Evolutionary conservation across 92 coral and sea anemone species (phyloP), one percentile per base, ranked within the genome.

Genomic region (Phymanthus crucifer): DNA sequence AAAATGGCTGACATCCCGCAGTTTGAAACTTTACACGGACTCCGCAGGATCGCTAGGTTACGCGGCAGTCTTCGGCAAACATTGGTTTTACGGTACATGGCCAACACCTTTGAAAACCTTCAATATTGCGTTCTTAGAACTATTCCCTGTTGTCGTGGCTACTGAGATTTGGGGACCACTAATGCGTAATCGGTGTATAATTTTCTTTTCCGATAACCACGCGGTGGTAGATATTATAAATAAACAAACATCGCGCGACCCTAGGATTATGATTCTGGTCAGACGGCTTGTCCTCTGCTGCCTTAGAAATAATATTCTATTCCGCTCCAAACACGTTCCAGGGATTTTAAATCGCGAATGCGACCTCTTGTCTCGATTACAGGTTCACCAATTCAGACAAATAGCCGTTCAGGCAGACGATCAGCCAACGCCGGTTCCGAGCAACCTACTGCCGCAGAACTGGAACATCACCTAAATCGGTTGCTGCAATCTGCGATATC

Each of bases 381-480:
- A 52, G 61, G 68, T 72, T 5, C 76, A 70, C 34, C 31, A 2
- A 56, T 75, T 75, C 79, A 75, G 16, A 8, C 50, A 45, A 45
- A 17, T 21, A 12, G 11, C 54, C 16, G 3, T 67, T 14, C 29
- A 40, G 6, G 19, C 19, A 34, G 80, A 76, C 80, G 46, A 48
- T 1, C 18, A 10, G 69, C 80, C 71, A 21, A 13, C 23, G 1
- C n/a, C 14, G n/a, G 21, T 52, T 52, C 2, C 61, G 14, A 21
- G 0, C 21, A 21, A 52, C 61, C 61, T 52, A 24, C 1, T 14
- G 61, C 61, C 61, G 6, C 61, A 52, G 21, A 52, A 52, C 19
- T 52, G 61, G 61, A 21, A 52, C 61, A 24, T 13, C 61, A 14
- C 5, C 19, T 19, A 13, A 13, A 17, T 10, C 21, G n/a, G 4